Base-by-base conservation (phyloP, 2,888 invertebrate genomes). In the Dasypolia templi region DNA sequence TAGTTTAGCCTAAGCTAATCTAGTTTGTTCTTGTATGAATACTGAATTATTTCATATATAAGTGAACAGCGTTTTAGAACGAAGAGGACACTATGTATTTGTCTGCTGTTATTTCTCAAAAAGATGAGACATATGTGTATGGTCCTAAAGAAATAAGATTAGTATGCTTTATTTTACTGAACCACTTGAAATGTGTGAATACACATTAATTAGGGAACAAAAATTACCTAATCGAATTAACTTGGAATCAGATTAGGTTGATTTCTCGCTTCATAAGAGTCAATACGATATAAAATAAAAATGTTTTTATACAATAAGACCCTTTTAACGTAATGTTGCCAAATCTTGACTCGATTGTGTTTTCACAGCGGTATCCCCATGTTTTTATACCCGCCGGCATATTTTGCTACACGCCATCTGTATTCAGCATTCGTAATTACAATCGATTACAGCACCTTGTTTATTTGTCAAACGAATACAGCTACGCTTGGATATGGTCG, bases 341-440 rank as follows among this genome's bases (percentile, higher is more conserved):
- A 90, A 91, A 91, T 90, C 90, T 90, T 90, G 87, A 86, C 87
- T 86, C 77, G 75, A 85, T 84, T 86, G 90, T 93, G 90, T 93
- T 93, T 92, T 92, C 89, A 82, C 86, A 91, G 85, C 83, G 79
- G 79, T 68, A 77, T 89, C 92, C 94, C 89, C 85, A 83, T 93
- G 92, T 94, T 93, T 93, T 92, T 91, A 75, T 89, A 89, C 84
- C 90, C 90, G 87, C 84, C 76, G 91, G 91, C 89, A 84, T 91
- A 88, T 92, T 93, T 92, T 91, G 88, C 83, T 91, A 92, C 90
- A 91, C 87, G 87, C 89, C 81, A 88, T 90, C 85, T 85, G 86
- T 88, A 90, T 91, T 89, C 87, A 89, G 85, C 70, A 89, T 86
- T 86, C 79, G 91, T 90, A 92, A 93, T 93, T 92, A 92, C 92